These are phyloP conservation scores for Caracal caracal DNA, from an alignment of 2,113 vertebrate species.

Conservation along the genomic window DNA sequence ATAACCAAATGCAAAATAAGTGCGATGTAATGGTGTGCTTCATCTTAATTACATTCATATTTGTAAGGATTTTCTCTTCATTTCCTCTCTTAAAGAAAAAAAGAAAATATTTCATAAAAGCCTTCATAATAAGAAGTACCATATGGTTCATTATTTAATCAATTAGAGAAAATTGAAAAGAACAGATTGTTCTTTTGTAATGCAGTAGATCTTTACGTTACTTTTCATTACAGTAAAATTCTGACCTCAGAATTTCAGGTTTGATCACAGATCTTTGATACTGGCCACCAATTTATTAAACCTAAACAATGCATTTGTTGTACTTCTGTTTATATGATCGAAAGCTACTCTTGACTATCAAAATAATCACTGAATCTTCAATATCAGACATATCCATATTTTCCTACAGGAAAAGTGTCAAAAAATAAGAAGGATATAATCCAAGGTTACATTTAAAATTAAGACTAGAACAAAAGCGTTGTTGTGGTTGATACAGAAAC, in stretches of 20 bases:
- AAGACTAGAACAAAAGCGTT: background rate
- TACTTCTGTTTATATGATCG: background rate
- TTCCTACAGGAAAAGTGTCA: background rate
- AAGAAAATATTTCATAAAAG: slow-evolving; percentile 44
- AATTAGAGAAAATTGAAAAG: slow-evolving; percentile 9
- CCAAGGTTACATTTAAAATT: background rate
- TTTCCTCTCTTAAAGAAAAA: background rate
- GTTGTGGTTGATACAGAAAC: background rate
- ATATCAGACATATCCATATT: background rate
- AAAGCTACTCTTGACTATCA: background rate
- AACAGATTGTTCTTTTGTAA: slow-evolving; percentile 1
- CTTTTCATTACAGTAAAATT: slow-evolving; percentile 11
- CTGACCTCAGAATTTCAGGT: background rate
- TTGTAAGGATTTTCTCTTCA: background rate
- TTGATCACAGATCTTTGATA: background rate
- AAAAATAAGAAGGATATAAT: background rate
- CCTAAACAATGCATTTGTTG: background rate
- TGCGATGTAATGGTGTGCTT: background rate
- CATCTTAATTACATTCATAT: slow-evolving; percentile 61
- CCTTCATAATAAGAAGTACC: background rate
- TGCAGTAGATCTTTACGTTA: background rate
- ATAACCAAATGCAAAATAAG: slow-evolving; percentile 32
- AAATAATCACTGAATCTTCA: background rate
- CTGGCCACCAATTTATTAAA: background rate
- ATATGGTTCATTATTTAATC: slow-evolving; percentile 51